phyloP scores from a whole-genome alignment of 2,113 vertebrate genomes.

The Sinocyclocheilus maitianheensis region DNA sequence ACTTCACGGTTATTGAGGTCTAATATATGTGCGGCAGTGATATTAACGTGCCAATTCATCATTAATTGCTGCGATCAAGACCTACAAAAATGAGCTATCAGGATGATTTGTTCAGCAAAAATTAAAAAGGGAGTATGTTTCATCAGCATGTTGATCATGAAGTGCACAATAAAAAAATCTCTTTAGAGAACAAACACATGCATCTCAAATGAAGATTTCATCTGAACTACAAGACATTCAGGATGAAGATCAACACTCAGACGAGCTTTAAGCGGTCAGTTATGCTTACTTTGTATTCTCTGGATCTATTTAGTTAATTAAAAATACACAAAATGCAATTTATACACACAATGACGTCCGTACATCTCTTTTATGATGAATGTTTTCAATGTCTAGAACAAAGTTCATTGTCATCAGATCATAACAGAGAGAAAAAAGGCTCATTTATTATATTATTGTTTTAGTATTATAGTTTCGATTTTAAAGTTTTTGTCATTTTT shows the following conservation, averaged over 20 bases:
- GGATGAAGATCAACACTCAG: background rate
- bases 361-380: background rate
- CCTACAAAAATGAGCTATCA: slow-evolving; percentile 1
- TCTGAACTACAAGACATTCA: background rate
- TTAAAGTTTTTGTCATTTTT: too few relatives aligned
- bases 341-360: background rate
- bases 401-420: background rate
- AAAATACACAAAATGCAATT: background rate
- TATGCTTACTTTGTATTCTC: background rate
- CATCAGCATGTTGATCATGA: background rate
- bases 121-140: background rate
- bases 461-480: too few relatives aligned
- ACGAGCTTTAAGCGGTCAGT: background rate
- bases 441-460: too few relatives aligned
- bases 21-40: slow-evolving; percentile 38
- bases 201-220: background rate
- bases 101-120: background rate
- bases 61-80: slow-evolving; percentile 20
- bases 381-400: background rate
- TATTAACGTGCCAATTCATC: slow-evolving; percentile 35
- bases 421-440: background rate
- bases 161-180: background rate
- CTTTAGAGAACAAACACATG: background rate
- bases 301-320: background rate
- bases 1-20: background rate